phyloP scores from a whole-genome alignment of 2,888 invertebrate species.

The Poecilus cupreus region DNA sequence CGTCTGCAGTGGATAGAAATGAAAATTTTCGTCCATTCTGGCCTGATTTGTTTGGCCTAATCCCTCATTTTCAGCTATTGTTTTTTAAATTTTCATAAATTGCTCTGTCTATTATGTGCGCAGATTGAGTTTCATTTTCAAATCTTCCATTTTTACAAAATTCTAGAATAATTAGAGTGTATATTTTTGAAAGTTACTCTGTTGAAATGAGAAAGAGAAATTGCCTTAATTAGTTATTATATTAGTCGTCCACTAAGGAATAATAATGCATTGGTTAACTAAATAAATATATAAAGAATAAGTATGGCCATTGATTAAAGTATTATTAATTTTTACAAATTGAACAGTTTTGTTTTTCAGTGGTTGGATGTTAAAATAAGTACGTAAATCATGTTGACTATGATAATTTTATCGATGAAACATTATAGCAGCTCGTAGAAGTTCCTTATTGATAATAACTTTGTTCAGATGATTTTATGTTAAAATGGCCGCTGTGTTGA shows the following conservation, averaged over 20 bases:
- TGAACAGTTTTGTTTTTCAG: slow-evolving; percentile 52
- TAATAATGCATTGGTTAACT: slow-evolving; percentile 57
- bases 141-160: slow-evolving; percentile 47
- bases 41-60: slow-evolving; percentile 45
- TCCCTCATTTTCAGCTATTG: slow-evolving; percentile 5
- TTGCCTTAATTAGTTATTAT: slow-evolving; percentile 58
- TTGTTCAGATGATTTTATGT: slow-evolving; percentile 33
- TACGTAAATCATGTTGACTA: slow-evolving; percentile 7
- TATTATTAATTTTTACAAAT: slow-evolving; percentile 57
- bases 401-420: slow-evolving; percentile 44
- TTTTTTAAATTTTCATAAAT: neutral
- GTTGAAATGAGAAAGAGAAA: slow-evolving; percentile 54
- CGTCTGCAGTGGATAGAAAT: slow-evolving; percentile 22
- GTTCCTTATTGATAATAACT: slow-evolving; percentile 53
- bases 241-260: slow-evolving; percentile 57
- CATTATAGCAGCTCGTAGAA: slow-evolving; percentile 51
- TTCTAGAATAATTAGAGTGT: slow-evolving; percentile 51
- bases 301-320: slow-evolving; percentile 57
- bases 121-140: slow-evolving; percentile 18
- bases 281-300: slow-evolving; percentile 54
- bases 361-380: slow-evolving; percentile 40
- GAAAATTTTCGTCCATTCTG: slow-evolving; percentile 28
- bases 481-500: slow-evolving; percentile 58
- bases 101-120: slow-evolving; percentile 8
- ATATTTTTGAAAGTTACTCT: slow-evolving; percentile 53